phyloP scores from a whole-genome alignment of 2,113 vertebrate species.

The Dasyornis broadbenti region DNA sequence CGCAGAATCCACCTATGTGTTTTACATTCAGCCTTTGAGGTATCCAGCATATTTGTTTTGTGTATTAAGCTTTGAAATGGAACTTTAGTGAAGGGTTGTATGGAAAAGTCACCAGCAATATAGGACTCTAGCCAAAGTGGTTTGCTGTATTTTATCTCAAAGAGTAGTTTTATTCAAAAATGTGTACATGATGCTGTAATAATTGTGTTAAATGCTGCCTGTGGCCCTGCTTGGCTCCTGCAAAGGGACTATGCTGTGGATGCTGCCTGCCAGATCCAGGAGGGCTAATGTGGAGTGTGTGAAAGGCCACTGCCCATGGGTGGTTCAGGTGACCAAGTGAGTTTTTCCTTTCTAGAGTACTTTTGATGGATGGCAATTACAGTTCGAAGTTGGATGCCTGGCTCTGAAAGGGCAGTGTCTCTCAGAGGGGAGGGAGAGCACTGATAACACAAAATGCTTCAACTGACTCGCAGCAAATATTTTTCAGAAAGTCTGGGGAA shows the following conservation, averaged over 20 bases:
- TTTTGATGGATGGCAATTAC: background rate
- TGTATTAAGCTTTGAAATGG: slow-evolving; percentile 36
- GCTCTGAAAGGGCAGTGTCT: background rate
- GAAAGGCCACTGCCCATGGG: background rate
- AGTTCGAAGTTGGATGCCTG: background rate
- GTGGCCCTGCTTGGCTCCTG: background rate
- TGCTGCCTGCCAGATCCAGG: rapidly evolving
- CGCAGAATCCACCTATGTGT: slow-evolving; percentile 30
- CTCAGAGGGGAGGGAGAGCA: background rate
- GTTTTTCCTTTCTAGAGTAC: background rate
- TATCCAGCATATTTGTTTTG: slow-evolving; percentile 37
- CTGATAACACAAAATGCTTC: background rate
- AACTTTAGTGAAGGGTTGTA: background rate
- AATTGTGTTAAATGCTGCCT: background rate
- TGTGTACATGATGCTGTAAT: background rate
- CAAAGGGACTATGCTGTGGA: background rate
- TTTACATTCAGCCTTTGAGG: slow-evolving; percentile 20
- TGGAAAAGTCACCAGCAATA: background rate
- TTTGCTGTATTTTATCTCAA: background rate
- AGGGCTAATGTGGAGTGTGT: background rate
- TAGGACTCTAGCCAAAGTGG: background rate
- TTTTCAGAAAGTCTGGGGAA: background rate
- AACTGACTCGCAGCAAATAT: background rate
- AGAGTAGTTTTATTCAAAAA: background rate
- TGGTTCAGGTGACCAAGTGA: background rate